These are phyloP conservation scores for Tipula vernalis DNA, from an alignment of 2,888 invertebrate genomes.

Conservation along the genomic window DNA sequence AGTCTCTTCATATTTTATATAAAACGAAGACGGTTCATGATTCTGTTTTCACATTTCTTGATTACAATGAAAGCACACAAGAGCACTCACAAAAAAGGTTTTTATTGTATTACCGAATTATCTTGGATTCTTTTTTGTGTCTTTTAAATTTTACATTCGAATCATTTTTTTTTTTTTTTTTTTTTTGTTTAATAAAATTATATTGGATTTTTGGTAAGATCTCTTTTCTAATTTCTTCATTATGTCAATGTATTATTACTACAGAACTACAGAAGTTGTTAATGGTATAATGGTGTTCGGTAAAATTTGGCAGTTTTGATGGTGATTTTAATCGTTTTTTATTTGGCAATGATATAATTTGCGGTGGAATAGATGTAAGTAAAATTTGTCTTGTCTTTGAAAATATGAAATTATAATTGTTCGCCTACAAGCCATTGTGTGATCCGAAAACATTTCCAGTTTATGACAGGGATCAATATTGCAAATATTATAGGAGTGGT, in stretches of 20 bases:
- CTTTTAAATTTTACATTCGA: neutral
- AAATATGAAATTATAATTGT: no score
- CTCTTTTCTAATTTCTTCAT: neutral
- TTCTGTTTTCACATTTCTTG: conserved; percentile 4
- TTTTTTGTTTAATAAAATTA: neutral
- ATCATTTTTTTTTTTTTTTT: neutral
- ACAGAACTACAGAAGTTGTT: neutral
- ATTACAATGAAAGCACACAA: conserved; percentile 1
- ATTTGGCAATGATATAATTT: no score
- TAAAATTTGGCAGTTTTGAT: neutral
- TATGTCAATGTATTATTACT: neutral
- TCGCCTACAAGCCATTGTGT: no score
- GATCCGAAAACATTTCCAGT: no score
- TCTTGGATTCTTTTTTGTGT: neutral
- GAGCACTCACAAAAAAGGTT: neutral
- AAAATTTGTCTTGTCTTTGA: no score
- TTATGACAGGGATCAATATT: no score
- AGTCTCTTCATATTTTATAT: neutral
- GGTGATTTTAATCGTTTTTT: neutral
- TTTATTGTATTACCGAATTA: conserved; percentile 4
- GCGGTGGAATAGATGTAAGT: no score
- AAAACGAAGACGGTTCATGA: neutral
- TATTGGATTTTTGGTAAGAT: neutral
- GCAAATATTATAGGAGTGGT: no score
- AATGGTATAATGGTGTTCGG: neutral